Conservation (phyloP, 1,140 invertebrate genomes). For the Venustaconcha ellipsiformis region DNA sequence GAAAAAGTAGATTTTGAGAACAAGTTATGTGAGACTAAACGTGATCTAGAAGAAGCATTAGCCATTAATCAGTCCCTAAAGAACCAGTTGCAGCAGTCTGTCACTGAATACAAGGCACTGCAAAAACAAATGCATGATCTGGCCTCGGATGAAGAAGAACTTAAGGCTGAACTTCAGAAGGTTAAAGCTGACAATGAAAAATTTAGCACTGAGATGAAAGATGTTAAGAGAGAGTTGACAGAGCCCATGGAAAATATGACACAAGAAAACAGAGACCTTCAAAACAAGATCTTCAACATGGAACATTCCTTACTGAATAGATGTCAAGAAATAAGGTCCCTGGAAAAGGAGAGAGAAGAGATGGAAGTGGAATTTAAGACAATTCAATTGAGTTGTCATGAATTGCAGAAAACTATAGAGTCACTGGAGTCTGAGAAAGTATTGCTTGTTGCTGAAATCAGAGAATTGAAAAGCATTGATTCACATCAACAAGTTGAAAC, state of each 20-base stretch:
- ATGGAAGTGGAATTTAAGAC: constrained; percentile 7
- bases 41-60: constrained; percentile 18
- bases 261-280: constrained; percentile 13
- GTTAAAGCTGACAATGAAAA: constrained; percentile 11
- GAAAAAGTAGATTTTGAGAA: constrained; percentile 11
- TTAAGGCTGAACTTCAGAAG: constrained; percentile 13
- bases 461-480: no score
- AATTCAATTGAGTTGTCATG: background rate
- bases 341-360: constrained; percentile 10
- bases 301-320: constrained; percentile 15
- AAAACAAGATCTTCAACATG: constrained; percentile 14
- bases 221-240: background rate
- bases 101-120: constrained; percentile 8
- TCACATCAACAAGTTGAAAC: no score
- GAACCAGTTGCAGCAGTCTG: constrained; percentile 18
- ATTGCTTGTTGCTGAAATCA: no score
- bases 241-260: background rate
- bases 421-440: no score
- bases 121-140: constrained; percentile 15
- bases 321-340: constrained; percentile 5
- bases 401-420: no score
- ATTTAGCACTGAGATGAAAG: constrained; percentile 5
- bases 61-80: constrained; percentile 21
- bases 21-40: constrained; percentile 10
- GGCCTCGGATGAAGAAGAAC: constrained; percentile 3